These are phyloP conservation scores for Bombus terrestris DNA, from an alignment of 1,140 invertebrate species.

Conservation along the genomic window DNA sequence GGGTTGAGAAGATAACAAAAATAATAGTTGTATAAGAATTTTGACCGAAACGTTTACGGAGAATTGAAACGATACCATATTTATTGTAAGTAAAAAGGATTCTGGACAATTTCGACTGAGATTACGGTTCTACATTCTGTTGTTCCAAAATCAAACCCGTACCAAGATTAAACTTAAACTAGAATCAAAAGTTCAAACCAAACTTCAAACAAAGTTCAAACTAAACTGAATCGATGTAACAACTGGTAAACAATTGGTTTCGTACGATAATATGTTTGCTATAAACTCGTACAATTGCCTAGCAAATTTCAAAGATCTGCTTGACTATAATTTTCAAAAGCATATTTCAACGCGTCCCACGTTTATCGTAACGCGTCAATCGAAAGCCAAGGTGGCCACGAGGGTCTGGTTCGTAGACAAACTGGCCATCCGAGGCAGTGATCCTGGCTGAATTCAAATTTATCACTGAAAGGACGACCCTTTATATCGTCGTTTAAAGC, in stretches of 20 bases:
- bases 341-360: not conserved
- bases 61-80: not conserved
- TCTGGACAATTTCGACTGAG: not conserved
- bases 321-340: not conserved
- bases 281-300: not conserved
- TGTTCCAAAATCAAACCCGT: not conserved
- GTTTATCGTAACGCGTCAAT: constrained; percentile 9
- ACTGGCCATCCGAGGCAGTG: constrained; percentile 2
- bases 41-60: not conserved
- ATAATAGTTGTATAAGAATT: not conserved
- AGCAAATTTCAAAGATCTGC: constrained; percentile 17
- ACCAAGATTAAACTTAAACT: not conserved
- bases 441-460: constrained; percentile 20
- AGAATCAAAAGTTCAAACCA: too few relatives aligned
- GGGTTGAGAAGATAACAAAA: not conserved
- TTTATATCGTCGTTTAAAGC: constrained; percentile 35
- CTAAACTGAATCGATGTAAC: too few relatives aligned
- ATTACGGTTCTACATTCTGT: not conserved
- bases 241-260: too few relatives aligned
- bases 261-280: not conserved
- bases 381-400: not conserved
- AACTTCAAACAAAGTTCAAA: too few relatives aligned
- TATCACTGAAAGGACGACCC: constrained; percentile 13
- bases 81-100: not conserved
- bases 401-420: not conserved